Base-by-base conservation (phyloP, 2,888 invertebrate genomes). In the Phytoseiulus persimilis region DNA sequence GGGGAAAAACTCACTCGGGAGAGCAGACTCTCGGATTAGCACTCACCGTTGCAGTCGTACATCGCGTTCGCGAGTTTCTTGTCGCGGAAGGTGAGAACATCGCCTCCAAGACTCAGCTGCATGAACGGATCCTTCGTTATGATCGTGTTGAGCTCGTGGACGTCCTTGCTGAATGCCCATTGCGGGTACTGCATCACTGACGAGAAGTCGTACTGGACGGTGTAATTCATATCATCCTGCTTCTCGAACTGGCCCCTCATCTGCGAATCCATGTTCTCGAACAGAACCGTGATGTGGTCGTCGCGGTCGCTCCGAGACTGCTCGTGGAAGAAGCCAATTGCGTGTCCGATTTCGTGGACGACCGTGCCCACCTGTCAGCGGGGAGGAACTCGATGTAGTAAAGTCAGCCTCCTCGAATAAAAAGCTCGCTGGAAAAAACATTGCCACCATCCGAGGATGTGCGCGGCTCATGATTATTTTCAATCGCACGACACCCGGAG, bases 101-200 rank as follows among this genome's bases (percentile, higher is more conserved):
- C 90, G 83, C 91, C 92, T 9, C 92, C 92, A 28, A 92, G 92
- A 5, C 91, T 90, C 0, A 91, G 90, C 89, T 92, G 92, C 87
- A 91, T 91, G 11, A 89, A 90, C 1, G 91, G 90, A 90, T 92
- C 91, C 45, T 90, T 91, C 0, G 92, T 92, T 23, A 91, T 90
- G 32, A 92, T 92, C 0, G 92, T 92, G 28, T 91, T 91, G 45
- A 91, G 90, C 28, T 92, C 90, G 83, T 91, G 91, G 3, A 90
- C 45, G 87, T 90, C 90, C n/a, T 90, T 91, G 32, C 91, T 91
- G 89, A 91, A 91, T 18, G 91, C 91, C 89, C 89, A 91, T 1
- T 90, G 83, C 31, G 90, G 90, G 83, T 91, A 91, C 33, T 91
- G 91, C 91, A 91, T 91, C 5, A 91, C 89, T 2, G 91, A 91